Evolutionary conservation across 2,113 vertebrate species (phyloP), one percentile per base, ranked within the genome.

Genomic region (Mormyrus lacerda): DNA sequence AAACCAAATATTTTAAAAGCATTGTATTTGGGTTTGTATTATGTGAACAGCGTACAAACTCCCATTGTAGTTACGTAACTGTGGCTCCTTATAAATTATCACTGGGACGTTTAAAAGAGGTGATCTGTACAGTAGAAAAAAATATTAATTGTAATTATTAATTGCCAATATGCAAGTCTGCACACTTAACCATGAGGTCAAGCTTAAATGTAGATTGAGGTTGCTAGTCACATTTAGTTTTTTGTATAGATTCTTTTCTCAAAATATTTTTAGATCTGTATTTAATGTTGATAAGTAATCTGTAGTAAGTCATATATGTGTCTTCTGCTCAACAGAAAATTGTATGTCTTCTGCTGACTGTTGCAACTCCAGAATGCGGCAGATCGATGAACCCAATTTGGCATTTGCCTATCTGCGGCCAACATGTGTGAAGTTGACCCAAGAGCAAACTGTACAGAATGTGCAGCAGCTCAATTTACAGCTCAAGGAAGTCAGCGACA

Each of bases 391-490:
- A 86, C 97, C 98, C 0, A 96, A 97, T 91, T 95, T 96, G 5
- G 97, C 98, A 0, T 99, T 99, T 89, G 96, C 96, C 35, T 94
- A 94, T 88, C 92, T 99, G 89, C 98, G 98, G 1, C 98, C 98
- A 0, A 93, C 92, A 85, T 99, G 98, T 19, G 97, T 99, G 91
- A 95, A 94, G 88, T 95, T 99, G 91, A 98, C 97, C 2, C 93
- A 94, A 91, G 94, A 93, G 0, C 98, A 96, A 91, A 97, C 96
- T 0, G 88, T 94, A 45, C 92, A 95, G 91, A 98, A 97, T 0
- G 96, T 98, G 87, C 93, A 95, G 86, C 91, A 76, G 0, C 94
- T 99, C 85, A 94, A 92, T 9, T 55, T 89, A 2, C 96, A 92
- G 53, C 91, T 99, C 76, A 96, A 90, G 17, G 91, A 92, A 0